Evolutionary conservation across 2,797 vertebrate genomes (phyloP), one percentile per base, ranked within the genome.

Genomic region (Erethizon dorsatum): DNA sequence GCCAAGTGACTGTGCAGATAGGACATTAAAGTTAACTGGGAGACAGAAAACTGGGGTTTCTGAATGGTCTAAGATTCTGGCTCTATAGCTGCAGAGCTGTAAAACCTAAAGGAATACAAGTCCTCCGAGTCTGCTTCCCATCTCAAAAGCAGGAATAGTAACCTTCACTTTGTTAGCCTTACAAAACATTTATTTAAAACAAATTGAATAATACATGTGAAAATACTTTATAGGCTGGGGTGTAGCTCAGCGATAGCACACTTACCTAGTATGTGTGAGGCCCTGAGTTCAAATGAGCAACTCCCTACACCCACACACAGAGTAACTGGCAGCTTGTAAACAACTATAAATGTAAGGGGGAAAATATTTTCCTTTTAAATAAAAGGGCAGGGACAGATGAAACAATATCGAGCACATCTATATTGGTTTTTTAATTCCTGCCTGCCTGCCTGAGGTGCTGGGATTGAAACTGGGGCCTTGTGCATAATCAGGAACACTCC

Each of bases 361-460:
- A 47, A 87, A 50, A 26, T 67, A 84, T 65, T 93, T 90, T 91
- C 80, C 93, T 97, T 95, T 94, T 78, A 94, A 96, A 77, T 71
- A 82, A 87, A 93, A 86, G 28, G 28, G 13, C 14, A 61, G 52
- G 75, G 33, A 88, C 52, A 85, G 37, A 94, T n/a, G 59, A 54
- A 65, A 63, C 0, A 17, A 90, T 57, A 12, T 61, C 41, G 83
- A 90, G 83, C 37, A 93, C 18, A 88, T 50, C 69, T 84, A 93
- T 93, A 93, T 2, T 91, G 83, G 26, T 54, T 90, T 90, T 73
- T 94, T 37, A 95, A 63, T 47, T 83, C 28, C 61, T 6, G 50
- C 83, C 69, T 78, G 28, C 28, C 9, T 6, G 56, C 69, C 6
- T 31, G 6, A 77, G 45, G 78, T 50, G 18, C 54, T 61, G 12